Conservation (phyloP, 2,113 vertebrate species). For the Pseudopipra pipra region DNA sequence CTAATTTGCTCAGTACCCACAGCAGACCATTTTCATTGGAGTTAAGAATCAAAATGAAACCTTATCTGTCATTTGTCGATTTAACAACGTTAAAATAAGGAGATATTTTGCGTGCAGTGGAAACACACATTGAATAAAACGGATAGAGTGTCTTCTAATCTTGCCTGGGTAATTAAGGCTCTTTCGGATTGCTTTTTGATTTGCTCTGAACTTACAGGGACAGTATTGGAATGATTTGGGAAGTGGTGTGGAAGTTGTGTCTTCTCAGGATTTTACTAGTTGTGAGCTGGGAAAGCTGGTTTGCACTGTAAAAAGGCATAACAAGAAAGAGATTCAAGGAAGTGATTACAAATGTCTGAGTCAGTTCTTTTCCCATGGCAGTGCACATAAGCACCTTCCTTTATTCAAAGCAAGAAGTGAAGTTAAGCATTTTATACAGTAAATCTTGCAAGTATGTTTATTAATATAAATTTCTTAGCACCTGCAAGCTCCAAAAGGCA, state of each 20-base stretch:
- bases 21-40: neutral
- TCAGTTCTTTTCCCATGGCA: neutral
- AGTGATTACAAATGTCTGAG: neutral
- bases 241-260: neutral
- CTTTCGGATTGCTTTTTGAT: neutral
- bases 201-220: neutral
- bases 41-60: neutral
- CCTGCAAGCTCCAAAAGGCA: neutral
- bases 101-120: neutral
- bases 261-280: neutral
- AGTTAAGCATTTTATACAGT: neutral
- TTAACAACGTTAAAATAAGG: neutral
- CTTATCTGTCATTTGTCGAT: neutral
- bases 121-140: neutral
- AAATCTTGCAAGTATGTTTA: neutral
- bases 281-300: neutral
- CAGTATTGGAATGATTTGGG: neutral
- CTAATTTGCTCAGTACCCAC: constrained; percentile 10
- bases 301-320: neutral
- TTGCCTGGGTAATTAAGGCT: neutral
- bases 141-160: neutral
- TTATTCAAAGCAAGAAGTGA: neutral
- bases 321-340: neutral
- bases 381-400: neutral
- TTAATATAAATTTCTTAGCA: neutral